These are phyloP conservation scores for Tenualosa ilisha DNA, from an alignment of 2,797 vertebrate species.

Conservation along the genomic window DNA sequence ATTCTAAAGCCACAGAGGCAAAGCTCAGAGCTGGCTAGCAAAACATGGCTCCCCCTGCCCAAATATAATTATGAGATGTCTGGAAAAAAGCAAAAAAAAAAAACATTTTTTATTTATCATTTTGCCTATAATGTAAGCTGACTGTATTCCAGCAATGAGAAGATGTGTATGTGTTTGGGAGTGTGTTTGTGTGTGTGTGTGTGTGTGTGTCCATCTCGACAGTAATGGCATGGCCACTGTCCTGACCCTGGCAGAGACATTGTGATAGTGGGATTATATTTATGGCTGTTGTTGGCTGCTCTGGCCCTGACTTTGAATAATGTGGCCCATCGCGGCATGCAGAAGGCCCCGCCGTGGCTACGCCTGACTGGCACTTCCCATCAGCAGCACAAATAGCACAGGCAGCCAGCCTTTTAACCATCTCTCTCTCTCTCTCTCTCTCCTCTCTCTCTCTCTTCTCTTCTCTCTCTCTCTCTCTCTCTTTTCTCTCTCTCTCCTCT, in stretches of 20 bases:
- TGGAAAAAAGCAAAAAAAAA: no score
- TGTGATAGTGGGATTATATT: slow-evolving; percentile 14
- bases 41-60: background rate
- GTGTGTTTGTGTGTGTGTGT: slow-evolving; percentile 1
- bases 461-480: background rate
- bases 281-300: slow-evolving; percentile 1
- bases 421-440: background rate
- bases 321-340: background rate
- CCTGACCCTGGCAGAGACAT: slow-evolving; percentile 13
- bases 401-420: background rate
- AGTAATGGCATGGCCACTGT: slow-evolving; percentile 7
- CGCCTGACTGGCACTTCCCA: slow-evolving; percentile 7
- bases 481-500: no score
- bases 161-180: background rate
- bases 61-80: no score
- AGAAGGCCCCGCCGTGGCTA: background rate
- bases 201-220: background rate
- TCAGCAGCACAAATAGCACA: slow-evolving; percentile 10
- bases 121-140: background rate
- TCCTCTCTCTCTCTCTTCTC: background rate
- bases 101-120: no score
- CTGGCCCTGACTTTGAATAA: background rate
- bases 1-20: background rate
- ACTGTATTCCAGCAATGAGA: background rate
- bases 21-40: background rate